Conservation (phyloP, 53 echinoderm and acorn worm species). For the Actinopyga echinites region DNA sequence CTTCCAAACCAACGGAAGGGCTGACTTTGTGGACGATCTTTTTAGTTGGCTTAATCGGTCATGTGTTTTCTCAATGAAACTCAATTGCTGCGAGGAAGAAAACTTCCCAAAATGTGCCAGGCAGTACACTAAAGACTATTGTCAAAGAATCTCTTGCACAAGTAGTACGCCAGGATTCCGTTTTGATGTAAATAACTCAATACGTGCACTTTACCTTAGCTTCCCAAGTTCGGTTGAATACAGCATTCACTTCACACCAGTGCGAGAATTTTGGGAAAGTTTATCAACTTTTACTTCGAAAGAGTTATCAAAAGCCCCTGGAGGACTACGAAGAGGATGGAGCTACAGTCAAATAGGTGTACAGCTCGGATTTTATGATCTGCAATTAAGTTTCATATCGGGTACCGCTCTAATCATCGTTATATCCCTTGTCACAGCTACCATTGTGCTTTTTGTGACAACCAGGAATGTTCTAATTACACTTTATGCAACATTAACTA, state of each 20-base stretch:
- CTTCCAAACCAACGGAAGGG: background rate
- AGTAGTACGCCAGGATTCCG: constrained; percentile 28
- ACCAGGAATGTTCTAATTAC: constrained; percentile 74
- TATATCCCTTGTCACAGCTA: constrained; percentile 57
- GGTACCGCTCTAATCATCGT: constrained; percentile 64
- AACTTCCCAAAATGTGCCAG: constrained; percentile 39
- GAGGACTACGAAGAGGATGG: constrained; percentile 62
- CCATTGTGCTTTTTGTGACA: constrained; percentile 57
- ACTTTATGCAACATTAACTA: constrained; percentile 64
- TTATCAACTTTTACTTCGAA: constrained; percentile 54
- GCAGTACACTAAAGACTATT: background rate
- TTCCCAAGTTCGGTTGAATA: constrained; percentile 4
- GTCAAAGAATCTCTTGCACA: background rate
- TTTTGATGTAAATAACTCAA: constrained; percentile 28
- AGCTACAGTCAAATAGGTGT: constrained; percentile 17
- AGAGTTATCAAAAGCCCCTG: constrained; percentile 63
- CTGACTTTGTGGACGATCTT: constrained; percentile 59
- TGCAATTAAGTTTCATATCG: constrained; percentile 67
- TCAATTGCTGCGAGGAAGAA: constrained; percentile 45
- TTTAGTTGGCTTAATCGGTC: constrained; percentile 46
- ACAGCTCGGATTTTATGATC: constrained; percentile 68
- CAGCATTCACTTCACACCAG: constrained; percentile 36
- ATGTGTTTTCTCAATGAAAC: background rate
- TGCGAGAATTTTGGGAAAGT: constrained; percentile 65
- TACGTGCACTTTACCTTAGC: constrained; percentile 38